These are phyloP conservation scores for Morpho helenor DNA, from an alignment of 2,888 invertebrate genomes.

Conservation along the genomic window DNA sequence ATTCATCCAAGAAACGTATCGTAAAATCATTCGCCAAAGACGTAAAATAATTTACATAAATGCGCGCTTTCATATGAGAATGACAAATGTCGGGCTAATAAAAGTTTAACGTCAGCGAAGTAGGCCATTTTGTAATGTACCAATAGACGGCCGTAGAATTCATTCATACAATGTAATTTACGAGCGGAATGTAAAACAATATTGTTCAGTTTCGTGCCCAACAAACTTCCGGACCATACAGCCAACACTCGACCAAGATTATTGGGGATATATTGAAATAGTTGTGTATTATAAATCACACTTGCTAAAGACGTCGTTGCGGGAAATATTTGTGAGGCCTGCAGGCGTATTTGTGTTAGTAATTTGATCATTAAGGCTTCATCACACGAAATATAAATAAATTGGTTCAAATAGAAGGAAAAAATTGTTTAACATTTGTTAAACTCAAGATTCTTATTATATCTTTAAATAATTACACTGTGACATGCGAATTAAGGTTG, in stretches of 20 bases:
- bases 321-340: conserved; percentile 10
- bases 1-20: not conserved
- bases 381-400: not conserved
- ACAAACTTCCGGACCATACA: conserved; percentile 19
- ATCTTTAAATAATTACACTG: too few species aligned
- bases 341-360: not conserved
- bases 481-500: too few species aligned
- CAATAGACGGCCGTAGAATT: conserved; percentile 4
- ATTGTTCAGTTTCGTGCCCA: conserved; percentile 11
- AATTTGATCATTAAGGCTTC: conserved; percentile 4
- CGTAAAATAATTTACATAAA: conserved; percentile 7
- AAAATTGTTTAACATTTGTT: too few species aligned
- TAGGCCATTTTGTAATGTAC: conserved; percentile 3
- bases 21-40: conserved; percentile 4
- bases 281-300: conserved; percentile 23
- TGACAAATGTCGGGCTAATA: conserved; percentile 7
- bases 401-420: too few species aligned
- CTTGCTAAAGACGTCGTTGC: conserved; percentile 9
- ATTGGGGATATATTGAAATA: conserved; percentile 25
- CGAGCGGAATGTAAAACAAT: conserved; percentile 25
- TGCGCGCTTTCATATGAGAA: conserved; percentile 1
- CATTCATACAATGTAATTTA: conserved; percentile 31
- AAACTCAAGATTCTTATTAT: too few species aligned
- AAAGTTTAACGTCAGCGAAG: conserved; percentile 2
- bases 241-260: conserved; percentile 15